Evolutionary conservation across 2,797 vertebrate genomes (phyloP).

Genomic region (Pygocentrus nattereri): DNA sequence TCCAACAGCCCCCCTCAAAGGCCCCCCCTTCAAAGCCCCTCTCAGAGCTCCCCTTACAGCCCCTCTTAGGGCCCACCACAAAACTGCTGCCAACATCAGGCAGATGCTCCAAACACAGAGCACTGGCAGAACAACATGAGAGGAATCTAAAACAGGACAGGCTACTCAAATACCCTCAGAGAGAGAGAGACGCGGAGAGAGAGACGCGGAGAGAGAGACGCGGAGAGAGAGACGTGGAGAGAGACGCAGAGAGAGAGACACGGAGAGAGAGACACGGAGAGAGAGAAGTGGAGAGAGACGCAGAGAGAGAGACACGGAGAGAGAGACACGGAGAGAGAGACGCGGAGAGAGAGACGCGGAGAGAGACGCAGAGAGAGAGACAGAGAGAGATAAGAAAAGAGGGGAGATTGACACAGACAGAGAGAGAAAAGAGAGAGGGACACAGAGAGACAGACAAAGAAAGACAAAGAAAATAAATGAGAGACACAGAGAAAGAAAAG

Average conservation of each 20-base stretch:
- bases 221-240: no score
- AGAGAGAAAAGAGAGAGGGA: not conserved
- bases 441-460: conserved; percentile 30
- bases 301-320: no score
- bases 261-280: no score
- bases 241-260: no score
- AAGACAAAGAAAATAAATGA: conserved; percentile 7
- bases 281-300: no score
- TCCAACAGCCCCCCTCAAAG: no score
- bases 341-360: not conserved
- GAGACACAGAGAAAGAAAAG: conserved; percentile 9
- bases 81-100: conserved; percentile 7
- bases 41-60: no score
- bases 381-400: not conserved
- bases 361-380: not conserved
- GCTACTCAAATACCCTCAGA: not conserved
- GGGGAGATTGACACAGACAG: not conserved
- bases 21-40: no score
- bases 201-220: not conserved
- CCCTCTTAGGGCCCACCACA: conserved; percentile 9
- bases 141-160: conserved; percentile 23
- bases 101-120: conserved; percentile 29
- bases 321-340: not conserved
- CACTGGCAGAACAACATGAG: conserved; percentile 18
- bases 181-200: conserved; percentile 2